These are phyloP conservation scores for Zaprionus kolodkinae DNA, from an alignment of 1,140 invertebrate genomes.

Conservation along the genomic window DNA sequence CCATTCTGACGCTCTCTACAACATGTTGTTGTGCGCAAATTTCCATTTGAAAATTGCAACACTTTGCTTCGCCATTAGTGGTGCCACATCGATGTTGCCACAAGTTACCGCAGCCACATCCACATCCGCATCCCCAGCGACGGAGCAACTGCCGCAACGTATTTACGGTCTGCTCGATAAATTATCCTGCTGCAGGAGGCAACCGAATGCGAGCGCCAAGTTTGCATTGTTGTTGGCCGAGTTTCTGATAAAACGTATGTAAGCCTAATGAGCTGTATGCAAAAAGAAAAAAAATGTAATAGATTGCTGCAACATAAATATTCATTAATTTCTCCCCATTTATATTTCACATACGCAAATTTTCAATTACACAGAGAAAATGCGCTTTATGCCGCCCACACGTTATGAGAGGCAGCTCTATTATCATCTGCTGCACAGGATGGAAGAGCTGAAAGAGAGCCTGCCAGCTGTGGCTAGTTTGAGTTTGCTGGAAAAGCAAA, in stretches of 20 bases:
- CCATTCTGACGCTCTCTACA: slow-evolving; percentile 36
- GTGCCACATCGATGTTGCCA: slow-evolving; percentile 6
- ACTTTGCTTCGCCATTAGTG: slow-evolving; percentile 39
- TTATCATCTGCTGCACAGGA: slow-evolving; percentile 64
- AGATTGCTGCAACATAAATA: slow-evolving; percentile 45
- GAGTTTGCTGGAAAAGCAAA: slow-evolving; percentile 31
- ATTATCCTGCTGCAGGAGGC: slow-evolving; percentile 40
- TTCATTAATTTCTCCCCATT: slow-evolving; percentile 43
- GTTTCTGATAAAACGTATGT: slow-evolving; percentile 79
- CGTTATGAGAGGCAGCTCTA: slow-evolving; percentile 69
- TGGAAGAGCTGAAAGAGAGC: slow-evolving; percentile 42
- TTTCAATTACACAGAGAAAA: slow-evolving; percentile 63
- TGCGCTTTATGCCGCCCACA: slow-evolving; percentile 67
- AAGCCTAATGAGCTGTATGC: slow-evolving; percentile 57
- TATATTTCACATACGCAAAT: slow-evolving; percentile 21
- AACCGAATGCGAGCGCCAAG: slow-evolving; percentile 59
- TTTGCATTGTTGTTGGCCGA: slow-evolving; percentile 64
- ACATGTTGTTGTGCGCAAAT: slow-evolving; percentile 60
- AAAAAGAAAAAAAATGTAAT: slow-evolving; percentile 25
- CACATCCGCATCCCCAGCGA: not conserved
- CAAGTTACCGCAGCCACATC: slow-evolving; percentile 6
- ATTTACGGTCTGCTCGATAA: slow-evolving; percentile 57
- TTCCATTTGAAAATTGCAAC: slow-evolving; percentile 43
- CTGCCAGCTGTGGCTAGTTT: slow-evolving; percentile 7
- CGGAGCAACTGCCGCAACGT: slow-evolving; percentile 53